Evolutionary conservation across 2,888 invertebrate species (phyloP), one percentile per base, ranked within the genome.

Genomic region (Spodoptera littoralis): DNA sequence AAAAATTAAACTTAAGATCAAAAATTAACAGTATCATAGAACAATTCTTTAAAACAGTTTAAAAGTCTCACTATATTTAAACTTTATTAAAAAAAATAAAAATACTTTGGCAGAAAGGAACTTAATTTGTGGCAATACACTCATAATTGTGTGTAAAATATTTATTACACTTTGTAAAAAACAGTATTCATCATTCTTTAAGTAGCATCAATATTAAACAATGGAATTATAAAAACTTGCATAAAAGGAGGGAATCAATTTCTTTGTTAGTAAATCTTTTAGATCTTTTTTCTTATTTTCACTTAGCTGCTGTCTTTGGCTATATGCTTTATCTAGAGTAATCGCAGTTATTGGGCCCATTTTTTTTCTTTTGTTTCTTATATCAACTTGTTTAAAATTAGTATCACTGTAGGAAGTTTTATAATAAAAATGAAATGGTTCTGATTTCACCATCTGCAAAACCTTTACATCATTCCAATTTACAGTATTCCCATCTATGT

Each of bases 381-480:
- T 52, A 51, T 69, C 42, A 51, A 76, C 67, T 65, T 72, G 44
- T 53, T 66, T 61, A 55, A 64, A 71, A 48, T 18, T 54, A 12
- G 61, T 60, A 49, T 76, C 68, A 41, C 18, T 60, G 53, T 74
- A 77, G 9, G 72, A 75, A 36, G 60, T 66, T 52, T 76, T 74
- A 57, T 72, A 70, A 46, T 56, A 70, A 65, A 67, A 55, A 9
- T 5, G n/a, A 12, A 63, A 52, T 36, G 36, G 36, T 36, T 36
- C 36, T 36, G 36, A 36, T 36, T 36, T 36, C 36, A 36, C 6
- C 59, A 73, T 65, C 53, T 65, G 47, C n/a, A 72, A 51, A 44
- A 62, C 57, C 53, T 77, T 76, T 46, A 79, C 65, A 47, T 76
- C 68, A 53, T 76, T 73, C 74, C 77, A 77, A 47, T 65, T 72